These are phyloP conservation scores for Aphyosemion australe DNA, from an alignment of 2,113 vertebrate genomes.

Conservation along the genomic window DNA sequence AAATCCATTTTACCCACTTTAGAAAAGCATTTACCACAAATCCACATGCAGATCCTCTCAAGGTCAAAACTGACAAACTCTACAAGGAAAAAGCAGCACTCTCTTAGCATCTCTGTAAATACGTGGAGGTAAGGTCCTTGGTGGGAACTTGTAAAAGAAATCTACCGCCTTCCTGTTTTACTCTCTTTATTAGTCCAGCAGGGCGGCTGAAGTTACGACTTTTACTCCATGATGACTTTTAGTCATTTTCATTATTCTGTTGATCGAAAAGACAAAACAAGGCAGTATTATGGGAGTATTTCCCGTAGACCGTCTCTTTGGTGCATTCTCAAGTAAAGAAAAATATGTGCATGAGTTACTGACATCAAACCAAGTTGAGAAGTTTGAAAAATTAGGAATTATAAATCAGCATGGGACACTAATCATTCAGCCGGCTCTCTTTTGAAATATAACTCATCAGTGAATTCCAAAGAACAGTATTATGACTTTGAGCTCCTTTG, in stretches of 20 bases:
- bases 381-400: neutral
- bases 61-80: conserved; percentile 30
- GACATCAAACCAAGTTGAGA: neutral
- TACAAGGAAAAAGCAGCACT: conserved; percentile 10
- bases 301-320: conserved; percentile 12
- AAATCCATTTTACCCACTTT: conserved; percentile 2
- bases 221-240: conserved; percentile 61
- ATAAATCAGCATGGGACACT: neutral
- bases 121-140: conserved; percentile 51
- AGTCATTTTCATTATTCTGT: conserved; percentile 28
- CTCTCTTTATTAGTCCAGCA: conserved; percentile 41
- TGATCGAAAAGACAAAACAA: conserved; percentile 20
- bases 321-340: neutral
- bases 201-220: conserved; percentile 57
- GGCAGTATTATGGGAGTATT: conserved; percentile 28
- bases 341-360: neutral
- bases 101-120: conserved; percentile 45
- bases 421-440: conserved; percentile 13
- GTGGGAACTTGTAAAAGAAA: conserved; percentile 48
- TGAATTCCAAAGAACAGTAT: conserved; percentile 48
- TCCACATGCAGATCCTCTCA: conserved; percentile 4
- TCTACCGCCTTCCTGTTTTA: conserved; percentile 53
- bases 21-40: neutral
- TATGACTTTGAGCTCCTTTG: conserved; percentile 50
- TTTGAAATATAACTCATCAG: conserved; percentile 32